Evolutionary conservation across 2,113 vertebrate genomes (phyloP).

Genomic region (Eptesicus fuscus): DNA sequence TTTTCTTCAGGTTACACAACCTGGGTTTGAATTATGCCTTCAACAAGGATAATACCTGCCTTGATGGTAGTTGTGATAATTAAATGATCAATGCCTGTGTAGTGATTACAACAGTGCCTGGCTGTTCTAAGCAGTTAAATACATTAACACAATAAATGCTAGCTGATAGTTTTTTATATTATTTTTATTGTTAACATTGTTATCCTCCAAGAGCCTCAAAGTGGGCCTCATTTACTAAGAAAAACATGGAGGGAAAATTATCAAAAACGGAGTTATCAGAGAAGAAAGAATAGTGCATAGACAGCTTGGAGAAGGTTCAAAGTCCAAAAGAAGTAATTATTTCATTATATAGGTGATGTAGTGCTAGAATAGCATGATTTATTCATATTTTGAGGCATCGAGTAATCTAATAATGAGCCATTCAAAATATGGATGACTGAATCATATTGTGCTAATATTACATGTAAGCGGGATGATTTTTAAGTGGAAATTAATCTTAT

Average conservation of each 20-base stretch:
- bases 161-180: neutral
- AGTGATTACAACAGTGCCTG: neutral
- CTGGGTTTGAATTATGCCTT: neutral
- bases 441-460: neutral
- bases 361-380: neutral
- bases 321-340: neutral
- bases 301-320: neutral
- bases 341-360: neutral
- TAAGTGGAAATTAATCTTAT: conserved; percentile 5
- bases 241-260: conserved; percentile 15
- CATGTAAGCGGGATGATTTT: neutral
- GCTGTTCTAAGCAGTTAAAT: neutral
- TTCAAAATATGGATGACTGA: neutral
- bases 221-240: conserved; percentile 21
- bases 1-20: neutral
- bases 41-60: neutral
- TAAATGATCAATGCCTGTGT: neutral
- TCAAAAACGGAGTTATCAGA: neutral
- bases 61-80: neutral
- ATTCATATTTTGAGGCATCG: neutral
- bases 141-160: neutral
- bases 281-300: neutral
- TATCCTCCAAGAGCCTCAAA: neutral
- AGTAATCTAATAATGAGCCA: neutral
- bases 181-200: neutral